These are phyloP conservation scores for Girardia tigrina DNA, from an alignment of 2,888 invertebrate genomes.

Conservation along the genomic window DNA sequence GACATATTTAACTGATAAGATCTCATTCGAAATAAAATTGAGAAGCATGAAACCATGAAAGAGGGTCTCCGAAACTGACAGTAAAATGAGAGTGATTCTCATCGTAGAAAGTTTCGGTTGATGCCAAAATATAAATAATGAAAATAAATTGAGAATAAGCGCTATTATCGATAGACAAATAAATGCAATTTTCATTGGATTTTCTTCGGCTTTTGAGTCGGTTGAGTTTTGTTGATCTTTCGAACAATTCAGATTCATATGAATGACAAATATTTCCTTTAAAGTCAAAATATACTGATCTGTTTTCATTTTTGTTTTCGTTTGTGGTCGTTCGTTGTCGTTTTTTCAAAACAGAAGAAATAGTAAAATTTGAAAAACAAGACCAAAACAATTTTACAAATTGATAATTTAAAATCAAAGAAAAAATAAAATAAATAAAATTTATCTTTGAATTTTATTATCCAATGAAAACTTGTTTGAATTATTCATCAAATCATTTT, in stretches of 20 bases:
- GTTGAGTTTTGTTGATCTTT: not conserved
- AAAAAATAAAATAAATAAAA: too few relatives aligned
- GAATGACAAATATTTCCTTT: not conserved
- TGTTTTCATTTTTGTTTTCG: not conserved
- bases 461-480: too few relatives aligned
- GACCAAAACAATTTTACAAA: too few relatives aligned
- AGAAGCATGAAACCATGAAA: not conserved
- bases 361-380: too few relatives aligned
- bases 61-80: not conserved
- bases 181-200: not conserved
- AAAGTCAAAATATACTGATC: not conserved
- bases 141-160: not conserved
- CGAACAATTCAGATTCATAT: not conserved
- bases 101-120: not conserved
- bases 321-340: too few relatives aligned
- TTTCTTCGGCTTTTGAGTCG: not conserved
- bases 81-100: not conserved
- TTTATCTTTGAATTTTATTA: too few relatives aligned
- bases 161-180: not conserved
- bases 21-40: not conserved
- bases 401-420: too few relatives aligned
- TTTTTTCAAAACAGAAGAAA: too few relatives aligned
- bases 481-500: too few relatives aligned
- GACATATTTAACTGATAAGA: not conserved
- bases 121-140: not conserved